Base-by-base conservation (phyloP, 2,113 vertebrate genomes). In the Dolichallabes microphthalmus region DNA sequence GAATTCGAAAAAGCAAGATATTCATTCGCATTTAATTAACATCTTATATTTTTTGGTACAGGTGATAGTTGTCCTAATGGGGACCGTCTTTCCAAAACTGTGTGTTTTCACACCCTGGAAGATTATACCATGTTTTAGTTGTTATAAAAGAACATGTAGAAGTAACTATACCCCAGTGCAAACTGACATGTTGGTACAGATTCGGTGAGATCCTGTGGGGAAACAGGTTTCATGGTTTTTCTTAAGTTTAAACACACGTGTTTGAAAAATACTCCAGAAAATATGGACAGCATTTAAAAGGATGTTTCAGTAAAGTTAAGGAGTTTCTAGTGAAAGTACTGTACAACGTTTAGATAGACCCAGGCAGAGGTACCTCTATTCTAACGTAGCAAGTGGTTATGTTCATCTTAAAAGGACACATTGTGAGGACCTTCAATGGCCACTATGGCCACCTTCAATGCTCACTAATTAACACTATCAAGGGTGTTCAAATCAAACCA, bases 171-270 rank as follows among this genome's bases (percentile, higher is more conserved):
- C 63, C 12, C 25, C 35, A 17, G 58, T 50, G 0, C 5, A 80
- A 80, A 11, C 10, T 80, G 35, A 63, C 57, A 80, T 80, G 78
- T 50, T 63, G 30, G 4, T 61, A 63, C 78, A 80, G 20, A 80
- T 78, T 58, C 76, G 5, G 76, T 58, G 15, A n/a, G 25, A 17
- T 80, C 7, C 35, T n/a, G 20, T 80, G 27, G 53, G 75, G 58
- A 80, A 80, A 80, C 57, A 39, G 57, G 77, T 80, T 60, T 80
- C 30, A 58, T 60, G 27, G 15, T 27, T 19, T 17, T 77, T 53
- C 13, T 77, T 55, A 11, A 30, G 5, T 57, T 4, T 78, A 32
- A 35, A 35, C 3, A n/a, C 25, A 15, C 20, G 30, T 27, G 4
- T 55, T 17, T 3, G 0, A 76, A 76, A 76, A 6, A 76, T 50